Evolutionary conservation across 1,140 invertebrate species (phyloP).

Genomic region (Trinorchestia longiramus): DNA sequence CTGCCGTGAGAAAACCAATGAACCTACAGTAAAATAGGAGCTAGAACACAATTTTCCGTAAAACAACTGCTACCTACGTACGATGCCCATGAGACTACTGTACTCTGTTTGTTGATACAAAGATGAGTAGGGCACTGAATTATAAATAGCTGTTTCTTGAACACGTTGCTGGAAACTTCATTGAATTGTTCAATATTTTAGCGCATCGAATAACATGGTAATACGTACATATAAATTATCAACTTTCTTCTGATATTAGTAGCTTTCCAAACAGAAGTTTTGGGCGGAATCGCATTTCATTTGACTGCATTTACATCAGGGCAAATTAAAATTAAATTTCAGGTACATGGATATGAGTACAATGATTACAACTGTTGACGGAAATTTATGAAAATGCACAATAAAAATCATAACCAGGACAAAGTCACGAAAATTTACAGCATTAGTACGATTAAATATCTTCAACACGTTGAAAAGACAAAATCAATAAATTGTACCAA

Average conservation of each 20-base stretch:
- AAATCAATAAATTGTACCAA: not conserved
- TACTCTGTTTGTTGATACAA: not conserved
- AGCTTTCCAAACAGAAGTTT: too few species aligned
- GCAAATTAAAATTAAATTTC: not conserved
- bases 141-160: not conserved
- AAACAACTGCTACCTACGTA: too few species aligned
- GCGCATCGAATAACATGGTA: too few species aligned
- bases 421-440: not conserved
- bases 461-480: not conserved
- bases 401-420: not conserved
- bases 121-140: not conserved
- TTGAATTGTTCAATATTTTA: not conserved
- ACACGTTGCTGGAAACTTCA: not conserved
- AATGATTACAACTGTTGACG: not conserved
- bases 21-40: not conserved
- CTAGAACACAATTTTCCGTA: too few species aligned
- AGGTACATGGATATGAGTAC: not conserved
- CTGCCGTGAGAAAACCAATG: not conserved
- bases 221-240: too few species aligned
- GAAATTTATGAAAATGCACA: not conserved
- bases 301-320: not conserved
- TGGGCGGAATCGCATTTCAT: not conserved
- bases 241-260: too few species aligned
- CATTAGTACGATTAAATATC: too few species aligned
- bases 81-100: not conserved